Evolutionary conservation across 1,140 invertebrate genomes (phyloP).

Genomic region (Belonocnema kinseyi): DNA sequence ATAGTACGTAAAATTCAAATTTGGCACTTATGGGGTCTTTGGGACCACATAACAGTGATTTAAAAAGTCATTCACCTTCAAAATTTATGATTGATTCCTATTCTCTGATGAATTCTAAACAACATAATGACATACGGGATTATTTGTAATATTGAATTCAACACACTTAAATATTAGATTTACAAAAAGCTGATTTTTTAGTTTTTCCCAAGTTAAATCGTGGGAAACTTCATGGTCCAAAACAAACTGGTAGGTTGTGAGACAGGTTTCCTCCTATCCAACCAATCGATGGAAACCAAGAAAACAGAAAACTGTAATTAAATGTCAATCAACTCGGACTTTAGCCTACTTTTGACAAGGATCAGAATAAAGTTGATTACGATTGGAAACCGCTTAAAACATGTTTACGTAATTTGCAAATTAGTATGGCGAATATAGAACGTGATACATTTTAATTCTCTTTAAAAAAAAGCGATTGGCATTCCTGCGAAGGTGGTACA

Average conservation of each 20-base stretch:
- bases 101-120: no score
- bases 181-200: no score
- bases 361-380: not conserved
- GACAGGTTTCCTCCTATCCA: not conserved
- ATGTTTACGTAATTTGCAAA: not conserved
- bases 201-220: no score
- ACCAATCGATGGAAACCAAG: not conserved
- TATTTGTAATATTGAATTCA: no score
- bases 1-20: no score
- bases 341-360: not conserved
- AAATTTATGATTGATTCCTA: no score
- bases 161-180: no score
- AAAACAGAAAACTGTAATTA: conserved; percentile 16
- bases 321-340: conserved; percentile 21
- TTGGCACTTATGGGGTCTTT: no score
- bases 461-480: not conserved
- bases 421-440: not conserved
- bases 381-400: not conserved
- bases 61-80: no score
- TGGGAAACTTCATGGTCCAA: no score
- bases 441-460: not conserved
- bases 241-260: not conserved
- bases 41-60: no score
- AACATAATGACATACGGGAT: no score
- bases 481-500: not conserved